Evolutionary conservation across 2,888 invertebrate species (phyloP).

Genomic region (Eristalis arbustorum): DNA sequence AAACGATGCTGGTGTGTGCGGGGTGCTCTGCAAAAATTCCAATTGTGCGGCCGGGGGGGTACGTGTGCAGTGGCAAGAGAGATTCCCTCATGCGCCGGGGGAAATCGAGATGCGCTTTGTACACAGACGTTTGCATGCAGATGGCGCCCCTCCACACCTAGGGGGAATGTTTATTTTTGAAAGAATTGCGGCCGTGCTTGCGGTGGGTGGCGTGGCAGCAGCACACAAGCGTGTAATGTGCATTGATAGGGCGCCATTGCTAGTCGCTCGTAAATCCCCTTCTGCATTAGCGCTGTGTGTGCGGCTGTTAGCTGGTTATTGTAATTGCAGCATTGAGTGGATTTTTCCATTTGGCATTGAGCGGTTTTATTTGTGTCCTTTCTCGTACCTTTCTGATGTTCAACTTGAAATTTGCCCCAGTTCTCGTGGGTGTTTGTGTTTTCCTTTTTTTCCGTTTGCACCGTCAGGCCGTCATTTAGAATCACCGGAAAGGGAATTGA

Average conservation of each 20-base stretch:
- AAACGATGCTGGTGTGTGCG: slow-evolving; percentile 58
- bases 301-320: slow-evolving; percentile 54
- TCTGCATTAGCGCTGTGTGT: slow-evolving; percentile 51
- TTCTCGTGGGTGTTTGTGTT: slow-evolving; percentile 11
- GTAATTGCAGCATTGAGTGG: slow-evolving; percentile 66
- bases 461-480: background rate
- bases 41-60: slow-evolving; percentile 1
- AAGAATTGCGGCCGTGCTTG: slow-evolving; percentile 57
- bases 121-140: background rate
- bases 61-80: background rate
- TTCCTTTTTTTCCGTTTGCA: background rate
- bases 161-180: slow-evolving; percentile 57
- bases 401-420: slow-evolving; percentile 41
- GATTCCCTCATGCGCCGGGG: background rate
- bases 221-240: slow-evolving; percentile 68
- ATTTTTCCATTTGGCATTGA: slow-evolving; percentile 60
- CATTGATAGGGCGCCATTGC: slow-evolving; percentile 41
- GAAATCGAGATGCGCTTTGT: slow-evolving; percentile 37
- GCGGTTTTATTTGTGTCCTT: slow-evolving; percentile 23
- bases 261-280: slow-evolving; percentile 54
- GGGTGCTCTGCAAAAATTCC: slow-evolving; percentile 28
- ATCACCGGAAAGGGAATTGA: background rate
- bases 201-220: slow-evolving; percentile 62
- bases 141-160: slow-evolving; percentile 5
- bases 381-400: slow-evolving; percentile 17